A percentile compares a stretch with the other conserved stretches of the same genome.
phyloP scores from a whole-genome alignment of 2,888 invertebrate species.

The Tenthredo scrophulariae region DNA sequence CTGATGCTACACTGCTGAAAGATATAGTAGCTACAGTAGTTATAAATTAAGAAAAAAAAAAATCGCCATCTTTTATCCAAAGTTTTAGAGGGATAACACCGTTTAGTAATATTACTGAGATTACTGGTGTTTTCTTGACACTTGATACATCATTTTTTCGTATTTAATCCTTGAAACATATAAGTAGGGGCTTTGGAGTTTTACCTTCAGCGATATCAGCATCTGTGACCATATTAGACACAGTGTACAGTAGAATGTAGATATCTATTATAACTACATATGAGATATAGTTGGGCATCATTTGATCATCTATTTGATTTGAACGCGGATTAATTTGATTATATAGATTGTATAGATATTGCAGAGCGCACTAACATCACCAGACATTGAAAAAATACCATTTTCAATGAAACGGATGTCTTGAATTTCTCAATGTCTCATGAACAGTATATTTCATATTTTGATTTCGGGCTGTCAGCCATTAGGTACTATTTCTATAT shows the following conservation, averaged over 20 bases:
- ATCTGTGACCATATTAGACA: not conserved
- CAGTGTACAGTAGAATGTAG: slow-evolving; percentile 40
- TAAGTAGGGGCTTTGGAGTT: slow-evolving; percentile 12
- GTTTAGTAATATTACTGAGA: not conserved
- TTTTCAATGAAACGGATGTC: slow-evolving; percentile 57
- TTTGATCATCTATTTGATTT: slow-evolving; percentile 59
- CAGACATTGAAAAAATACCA: slow-evolving; percentile 40
- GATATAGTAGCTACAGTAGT: not conserved
- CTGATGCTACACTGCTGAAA: not conserved
- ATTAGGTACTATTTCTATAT: slow-evolving; percentile 58
- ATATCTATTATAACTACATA: slow-evolving; percentile 9
- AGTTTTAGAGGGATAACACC: not conserved
- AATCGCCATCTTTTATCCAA: not conserved
- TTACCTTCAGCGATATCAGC: not conserved
- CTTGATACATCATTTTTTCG: not conserved
- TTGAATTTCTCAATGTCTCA: slow-evolving; percentile 59
- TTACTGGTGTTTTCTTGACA: not conserved
- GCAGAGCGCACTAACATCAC: slow-evolving; percentile 30
- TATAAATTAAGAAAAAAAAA: not conserved
- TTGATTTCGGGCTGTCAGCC: slow-evolving; percentile 73
- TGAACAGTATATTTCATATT: slow-evolving; percentile 66
- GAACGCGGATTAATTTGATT: slow-evolving; percentile 39
- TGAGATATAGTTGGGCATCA: slow-evolving; percentile 46
- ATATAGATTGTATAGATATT: slow-evolving; percentile 30
- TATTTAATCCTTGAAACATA: not conserved